Conservation (phyloP, 2,797 vertebrate genomes). For the Acanthurus tractus region DNA sequence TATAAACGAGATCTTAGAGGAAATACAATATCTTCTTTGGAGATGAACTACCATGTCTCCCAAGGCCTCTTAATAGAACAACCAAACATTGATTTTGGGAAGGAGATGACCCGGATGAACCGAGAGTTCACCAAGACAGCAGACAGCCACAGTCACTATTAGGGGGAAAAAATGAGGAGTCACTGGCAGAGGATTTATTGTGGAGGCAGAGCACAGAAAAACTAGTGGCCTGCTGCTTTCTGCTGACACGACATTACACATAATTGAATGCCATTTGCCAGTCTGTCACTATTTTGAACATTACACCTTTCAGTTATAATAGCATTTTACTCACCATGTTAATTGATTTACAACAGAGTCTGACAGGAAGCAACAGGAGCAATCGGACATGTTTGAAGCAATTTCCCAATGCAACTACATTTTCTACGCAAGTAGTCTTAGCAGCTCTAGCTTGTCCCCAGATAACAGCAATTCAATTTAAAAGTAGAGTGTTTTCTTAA, state of each 20-base stretch:
- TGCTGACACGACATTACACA: conserved; percentile 24
- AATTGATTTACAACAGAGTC: conserved; percentile 6
- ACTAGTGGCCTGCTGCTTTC: not conserved
- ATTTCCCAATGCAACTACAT: not conserved
- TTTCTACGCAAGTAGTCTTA: not conserved
- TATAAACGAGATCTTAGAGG: conserved; percentile 46
- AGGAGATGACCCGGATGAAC: not conserved
- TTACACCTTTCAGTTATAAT: not conserved
- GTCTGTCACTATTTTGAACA: not conserved
- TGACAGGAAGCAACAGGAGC: not conserved
- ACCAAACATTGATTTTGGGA: conserved; percentile 33
- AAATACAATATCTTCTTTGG: conserved; percentile 49
- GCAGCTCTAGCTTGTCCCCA: not conserved
- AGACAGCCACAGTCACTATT: not conserved
- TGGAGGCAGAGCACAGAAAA: conserved; percentile 5
- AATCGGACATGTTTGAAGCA: not conserved
- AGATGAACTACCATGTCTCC: conserved; percentile 45
- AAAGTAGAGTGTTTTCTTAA: not conserved
- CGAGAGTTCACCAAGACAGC: conserved; percentile 13
- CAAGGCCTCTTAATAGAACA: conserved; percentile 37
- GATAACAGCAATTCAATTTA: conserved; percentile 6
- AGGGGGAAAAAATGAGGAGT: conserved; percentile 17
- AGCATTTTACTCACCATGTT: not conserved
- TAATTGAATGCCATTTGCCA: not conserved
- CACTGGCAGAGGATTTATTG: conserved; percentile 1